Evolutionary conservation across 1,140 invertebrate genomes (phyloP).

Genomic region (Drosophila yakuba): DNA sequence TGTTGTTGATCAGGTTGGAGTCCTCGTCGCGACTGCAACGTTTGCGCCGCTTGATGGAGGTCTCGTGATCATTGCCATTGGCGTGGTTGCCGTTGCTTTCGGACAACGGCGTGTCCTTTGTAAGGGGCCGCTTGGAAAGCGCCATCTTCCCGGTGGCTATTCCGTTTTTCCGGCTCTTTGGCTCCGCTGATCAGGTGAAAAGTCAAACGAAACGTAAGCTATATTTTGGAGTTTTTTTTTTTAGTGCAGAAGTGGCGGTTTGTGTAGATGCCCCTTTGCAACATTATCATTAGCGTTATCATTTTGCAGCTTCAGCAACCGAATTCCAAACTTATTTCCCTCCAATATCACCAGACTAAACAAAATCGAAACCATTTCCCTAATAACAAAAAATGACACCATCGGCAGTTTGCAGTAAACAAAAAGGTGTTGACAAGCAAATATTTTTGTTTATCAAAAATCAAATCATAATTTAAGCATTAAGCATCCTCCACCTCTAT

Average conservation of each 20-base stretch:
- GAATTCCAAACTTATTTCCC: background rate
- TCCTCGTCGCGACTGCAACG: slow-evolving; percentile 82
- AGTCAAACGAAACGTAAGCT: slow-evolving; percentile 5
- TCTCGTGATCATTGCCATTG: slow-evolving; percentile 61
- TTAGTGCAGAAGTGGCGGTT: background rate
- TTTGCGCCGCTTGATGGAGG: slow-evolving; percentile 78
- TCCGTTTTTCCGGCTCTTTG: slow-evolving; percentile 10
- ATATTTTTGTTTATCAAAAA: no score
- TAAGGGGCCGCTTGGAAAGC: slow-evolving; percentile 79
- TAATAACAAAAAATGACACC: background rate
- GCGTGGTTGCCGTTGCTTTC: slow-evolving; percentile 62
- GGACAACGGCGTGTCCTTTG: slow-evolving; percentile 77
- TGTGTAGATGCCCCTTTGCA: slow-evolving; percentile 1
- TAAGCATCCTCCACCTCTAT: no score
- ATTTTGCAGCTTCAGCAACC: background rate
- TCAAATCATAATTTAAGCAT: no score
- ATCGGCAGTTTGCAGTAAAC: background rate
- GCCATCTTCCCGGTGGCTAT: slow-evolving; percentile 59
- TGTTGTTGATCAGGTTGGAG: slow-evolving; percentile 46
- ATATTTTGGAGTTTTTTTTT: background rate
- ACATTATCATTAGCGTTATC: slow-evolving; percentile 1
- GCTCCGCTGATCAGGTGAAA: slow-evolving; percentile 20
- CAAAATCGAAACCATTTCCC: slow-evolving; percentile 33
- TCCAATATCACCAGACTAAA: slow-evolving; percentile 12
- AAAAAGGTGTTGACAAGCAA: background rate